Percentiles rank a stretch among this genome's conserved stretches.
These are phyloP conservation scores for Cyclophora punctaria DNA, from an alignment of 2,888 invertebrate species.

Conservation along the genomic window DNA sequence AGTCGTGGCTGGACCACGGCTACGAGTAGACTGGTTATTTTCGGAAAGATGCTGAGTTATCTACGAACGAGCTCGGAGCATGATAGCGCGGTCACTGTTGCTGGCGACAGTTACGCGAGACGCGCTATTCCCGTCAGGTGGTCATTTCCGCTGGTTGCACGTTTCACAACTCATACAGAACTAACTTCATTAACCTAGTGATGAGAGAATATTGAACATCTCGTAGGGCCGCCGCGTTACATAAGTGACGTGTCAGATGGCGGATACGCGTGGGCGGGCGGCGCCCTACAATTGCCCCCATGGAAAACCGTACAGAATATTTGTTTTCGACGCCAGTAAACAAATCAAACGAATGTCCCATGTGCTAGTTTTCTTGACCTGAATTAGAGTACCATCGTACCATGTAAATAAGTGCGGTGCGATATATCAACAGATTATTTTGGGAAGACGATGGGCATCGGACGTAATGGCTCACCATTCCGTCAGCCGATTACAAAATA, in stretches of 20 bases:
- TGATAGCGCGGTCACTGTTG: conserved; percentile 67
- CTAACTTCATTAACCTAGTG: conserved; percentile 61
- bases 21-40: conserved; percentile 68
- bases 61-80: conserved; percentile 57
- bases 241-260: conserved; percentile 33
- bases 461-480: not conserved
- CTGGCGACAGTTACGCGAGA: conserved; percentile 61
- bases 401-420: conserved; percentile 1
- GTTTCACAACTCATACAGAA: conserved; percentile 63
- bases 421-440: conserved; percentile 4
- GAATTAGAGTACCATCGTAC: conserved; percentile 1
- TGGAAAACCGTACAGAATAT: conserved; percentile 16
- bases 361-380: conserved; percentile 8
- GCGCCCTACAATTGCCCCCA: conserved; percentile 34
- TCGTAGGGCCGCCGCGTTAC: conserved; percentile 35
- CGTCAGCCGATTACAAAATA: conserved; percentile 22
- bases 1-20: conserved; percentile 68
- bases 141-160: conserved; percentile 56
- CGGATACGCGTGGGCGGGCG: conserved; percentile 47
- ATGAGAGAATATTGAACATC: conserved; percentile 33
- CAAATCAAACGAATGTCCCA: conserved; percentile 17
- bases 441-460: conserved; percentile 1
- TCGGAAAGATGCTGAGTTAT: conserved; percentile 59
- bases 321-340: conserved; percentile 29
- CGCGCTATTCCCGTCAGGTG: conserved; percentile 74